phyloP scores from a whole-genome alignment of 2,113 vertebrate species.

The Neomonachus schauinslandi region DNA sequence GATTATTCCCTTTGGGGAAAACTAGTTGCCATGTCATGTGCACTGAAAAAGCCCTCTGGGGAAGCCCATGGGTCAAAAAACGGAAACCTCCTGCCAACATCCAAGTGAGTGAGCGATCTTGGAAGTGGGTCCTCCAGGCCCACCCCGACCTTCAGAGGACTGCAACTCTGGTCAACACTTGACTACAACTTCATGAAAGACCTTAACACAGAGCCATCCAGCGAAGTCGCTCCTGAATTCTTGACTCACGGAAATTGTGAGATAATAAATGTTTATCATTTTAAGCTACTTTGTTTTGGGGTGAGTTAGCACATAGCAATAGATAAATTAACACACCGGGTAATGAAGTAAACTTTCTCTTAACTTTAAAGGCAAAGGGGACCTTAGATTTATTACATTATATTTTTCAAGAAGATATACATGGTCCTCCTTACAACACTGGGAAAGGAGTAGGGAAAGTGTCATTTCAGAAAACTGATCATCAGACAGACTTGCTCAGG shows the following conservation, averaged over 20 bases:
- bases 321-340: background rate
- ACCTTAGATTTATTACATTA: background rate
- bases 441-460: background rate
- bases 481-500: background rate
- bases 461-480: background rate
- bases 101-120: background rate
- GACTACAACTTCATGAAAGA: background rate
- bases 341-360: background rate
- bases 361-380: conserved; percentile 37
- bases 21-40: too few species aligned
- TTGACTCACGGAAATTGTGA: background rate
- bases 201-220: background rate
- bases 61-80: background rate
- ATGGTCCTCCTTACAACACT: background rate
- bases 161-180: background rate
- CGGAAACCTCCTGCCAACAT: background rate
- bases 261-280: conserved; percentile 31
- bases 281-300: background rate
- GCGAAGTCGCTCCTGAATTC: conserved; percentile 4
- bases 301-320: background rate
- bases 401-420: background rate
- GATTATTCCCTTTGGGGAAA: background rate
- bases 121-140: background rate
- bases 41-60: background rate
- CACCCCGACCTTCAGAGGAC: background rate